Evolutionary conservation across 2,797 vertebrate genomes (phyloP).

Genomic region (Tiaroga cobitis): DNA sequence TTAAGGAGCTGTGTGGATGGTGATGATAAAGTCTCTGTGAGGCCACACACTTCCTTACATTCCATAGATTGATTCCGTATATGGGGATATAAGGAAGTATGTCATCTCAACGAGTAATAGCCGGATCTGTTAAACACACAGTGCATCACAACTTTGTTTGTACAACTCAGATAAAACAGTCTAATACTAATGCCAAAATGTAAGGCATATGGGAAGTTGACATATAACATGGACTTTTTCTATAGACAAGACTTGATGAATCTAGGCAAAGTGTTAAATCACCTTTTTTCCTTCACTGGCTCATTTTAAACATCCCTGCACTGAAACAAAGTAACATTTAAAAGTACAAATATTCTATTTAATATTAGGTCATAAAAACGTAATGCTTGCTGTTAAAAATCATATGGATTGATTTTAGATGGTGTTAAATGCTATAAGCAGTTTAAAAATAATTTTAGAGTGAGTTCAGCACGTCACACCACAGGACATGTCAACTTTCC

Average conservation of each 20-base stretch:
- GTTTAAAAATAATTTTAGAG: background rate
- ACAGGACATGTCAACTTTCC: background rate
- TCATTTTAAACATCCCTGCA: background rate
- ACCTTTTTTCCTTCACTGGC: background rate
- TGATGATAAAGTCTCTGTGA: constrained; percentile 73
- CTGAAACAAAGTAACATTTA: background rate
- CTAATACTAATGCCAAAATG: background rate
- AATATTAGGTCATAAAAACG: background rate
- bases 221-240: background rate
- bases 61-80: constrained; percentile 95
- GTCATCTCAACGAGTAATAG: constrained; percentile 84
- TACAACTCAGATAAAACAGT: constrained; percentile 62
- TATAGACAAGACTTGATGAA: background rate
- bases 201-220: background rate
- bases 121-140: constrained; percentile 57
- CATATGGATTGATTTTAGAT: background rate
- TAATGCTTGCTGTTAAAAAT: background rate
- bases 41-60: constrained; percentile 99
- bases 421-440: background rate
- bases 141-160: constrained; percentile 44
- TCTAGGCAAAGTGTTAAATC: background rate
- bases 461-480: background rate
- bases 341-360: background rate
- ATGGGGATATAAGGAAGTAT: constrained; percentile 99
- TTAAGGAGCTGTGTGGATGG: background rate